phyloP scores from a whole-genome alignment of 2,797 vertebrate genomes.

The Champsocephalus esox region DNA sequence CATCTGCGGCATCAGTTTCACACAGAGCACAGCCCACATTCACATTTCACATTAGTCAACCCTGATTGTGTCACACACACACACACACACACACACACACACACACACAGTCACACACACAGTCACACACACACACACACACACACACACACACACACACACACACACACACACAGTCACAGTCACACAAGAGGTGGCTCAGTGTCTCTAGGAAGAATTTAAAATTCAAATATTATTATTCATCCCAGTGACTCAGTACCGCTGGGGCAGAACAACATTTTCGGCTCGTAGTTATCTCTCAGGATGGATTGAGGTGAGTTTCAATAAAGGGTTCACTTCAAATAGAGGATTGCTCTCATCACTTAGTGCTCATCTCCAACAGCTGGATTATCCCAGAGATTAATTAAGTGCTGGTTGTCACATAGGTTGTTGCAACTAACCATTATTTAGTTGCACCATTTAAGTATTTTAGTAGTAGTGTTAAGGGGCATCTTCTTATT shows the following conservation, averaged over 20 bases:
- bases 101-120: conserved; percentile 10
- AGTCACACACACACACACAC: conserved; percentile 19
- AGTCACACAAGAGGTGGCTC: conserved; percentile 45
- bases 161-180: conserved; percentile 27
- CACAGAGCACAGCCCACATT: conserved; percentile 55
- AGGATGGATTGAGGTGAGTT: conserved; percentile 49
- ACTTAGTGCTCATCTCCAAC: conserved; percentile 23
- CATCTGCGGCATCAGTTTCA: conserved; percentile 60
- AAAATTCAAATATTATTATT: conserved; percentile 55
- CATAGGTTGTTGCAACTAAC: conserved; percentile 16
- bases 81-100: conserved; percentile 38
- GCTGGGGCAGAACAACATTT: conserved; percentile 43
- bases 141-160: conserved; percentile 21
- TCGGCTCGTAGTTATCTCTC: conserved; percentile 24
- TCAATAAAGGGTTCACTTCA: conserved; percentile 36
- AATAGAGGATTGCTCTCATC: conserved; percentile 37
- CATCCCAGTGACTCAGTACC: conserved; percentile 43
- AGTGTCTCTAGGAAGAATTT: conserved; percentile 44
- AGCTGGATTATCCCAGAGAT: conserved; percentile 23
- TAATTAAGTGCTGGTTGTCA: background rate
- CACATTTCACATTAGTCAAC: conserved; percentile 62
- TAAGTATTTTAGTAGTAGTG: background rate
- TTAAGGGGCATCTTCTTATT: background rate
- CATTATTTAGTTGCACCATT: background rate
- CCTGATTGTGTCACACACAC: conserved; percentile 29